Evolutionary conservation across 1,140 invertebrate genomes (phyloP).

Genomic region (Lepidurus apus): DNA sequence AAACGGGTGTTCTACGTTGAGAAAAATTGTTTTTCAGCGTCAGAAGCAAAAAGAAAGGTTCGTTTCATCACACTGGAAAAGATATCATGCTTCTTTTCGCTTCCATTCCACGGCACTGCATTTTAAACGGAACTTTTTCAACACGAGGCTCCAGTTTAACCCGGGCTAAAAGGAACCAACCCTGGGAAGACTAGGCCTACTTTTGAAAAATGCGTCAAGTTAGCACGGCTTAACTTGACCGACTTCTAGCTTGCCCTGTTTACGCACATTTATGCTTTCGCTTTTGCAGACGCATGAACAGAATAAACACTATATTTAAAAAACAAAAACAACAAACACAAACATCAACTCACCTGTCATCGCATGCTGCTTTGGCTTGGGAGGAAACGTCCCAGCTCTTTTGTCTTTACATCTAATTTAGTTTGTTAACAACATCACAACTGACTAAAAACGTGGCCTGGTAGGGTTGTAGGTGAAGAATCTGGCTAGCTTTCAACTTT

Average conservation of each 20-base stretch:
- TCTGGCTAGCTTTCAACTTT: background rate
- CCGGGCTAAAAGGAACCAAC: background rate
- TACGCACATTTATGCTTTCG: background rate
- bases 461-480: slow-evolving; percentile 1
- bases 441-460: background rate
- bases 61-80: too few relatives aligned
- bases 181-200: background rate
- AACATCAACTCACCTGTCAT: background rate
- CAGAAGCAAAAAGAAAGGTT: too few relatives aligned
- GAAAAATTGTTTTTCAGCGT: background rate
- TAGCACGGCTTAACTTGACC: background rate
- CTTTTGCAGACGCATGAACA: background rate
- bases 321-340: too few relatives aligned
- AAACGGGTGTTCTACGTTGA: background rate
- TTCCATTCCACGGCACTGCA: too few relatives aligned
- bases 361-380: background rate
- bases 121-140: background rate
- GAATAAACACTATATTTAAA: background rate
- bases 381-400: background rate
- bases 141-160: background rate
- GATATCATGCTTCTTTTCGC: too few relatives aligned
- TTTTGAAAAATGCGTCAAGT: background rate
- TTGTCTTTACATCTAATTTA: slow-evolving; percentile 7
- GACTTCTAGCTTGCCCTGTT: background rate
- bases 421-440: background rate